Base-by-base conservation (phyloP, 2,113 vertebrate species). In the Oreochromis niloticus region DNA sequence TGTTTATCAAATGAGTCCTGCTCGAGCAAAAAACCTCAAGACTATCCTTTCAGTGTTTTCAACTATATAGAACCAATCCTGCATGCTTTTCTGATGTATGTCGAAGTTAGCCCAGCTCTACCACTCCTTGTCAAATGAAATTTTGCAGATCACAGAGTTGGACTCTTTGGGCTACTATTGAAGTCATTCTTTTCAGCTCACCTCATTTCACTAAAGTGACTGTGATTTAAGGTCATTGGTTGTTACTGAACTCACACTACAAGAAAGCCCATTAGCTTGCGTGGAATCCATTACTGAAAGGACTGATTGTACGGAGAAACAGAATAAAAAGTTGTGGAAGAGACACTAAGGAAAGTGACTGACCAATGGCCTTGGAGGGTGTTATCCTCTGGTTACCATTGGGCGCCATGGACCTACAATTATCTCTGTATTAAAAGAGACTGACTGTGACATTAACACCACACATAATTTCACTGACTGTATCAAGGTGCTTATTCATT, bases 81-180 rank as follows among this genome's bases (percentile, higher is more conserved):
- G 95, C 94, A 95, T 94, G 95, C 5, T 86, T 24, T 68, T 90
- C 16, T 85, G 11, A 54, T 52, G 66, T 61, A 80, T 88, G 73
- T 82, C 79, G 12, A 83, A 24, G 27, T 85, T 84, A 82, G 16
- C 57, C 57, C 50, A 36, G 27, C n/a, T 78, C 52, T 27, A 22
- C 6, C 39, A 16, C 5, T 66, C 73, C 85, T 81, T 50, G 79
- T 91, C 73, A 46, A 85, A 80, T 24, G 24, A 52, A 30, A 83
- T 80, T 5, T 89, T 80, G 16, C 57, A 80, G 32, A 12, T 86
- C 48, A 34, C 39, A 71, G 27, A 55, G 71, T 56, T 48, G 71
- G 61, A 90, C 56, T 81, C n/a, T 12, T 83, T 52, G 11, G 6
- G 13, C 39, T 84, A 6, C 24, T 66, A 16, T 46, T 84, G 63